Evolutionary conservation across 2,888 invertebrate species (phyloP).

Genomic region (Ceriagrion tenellum): DNA sequence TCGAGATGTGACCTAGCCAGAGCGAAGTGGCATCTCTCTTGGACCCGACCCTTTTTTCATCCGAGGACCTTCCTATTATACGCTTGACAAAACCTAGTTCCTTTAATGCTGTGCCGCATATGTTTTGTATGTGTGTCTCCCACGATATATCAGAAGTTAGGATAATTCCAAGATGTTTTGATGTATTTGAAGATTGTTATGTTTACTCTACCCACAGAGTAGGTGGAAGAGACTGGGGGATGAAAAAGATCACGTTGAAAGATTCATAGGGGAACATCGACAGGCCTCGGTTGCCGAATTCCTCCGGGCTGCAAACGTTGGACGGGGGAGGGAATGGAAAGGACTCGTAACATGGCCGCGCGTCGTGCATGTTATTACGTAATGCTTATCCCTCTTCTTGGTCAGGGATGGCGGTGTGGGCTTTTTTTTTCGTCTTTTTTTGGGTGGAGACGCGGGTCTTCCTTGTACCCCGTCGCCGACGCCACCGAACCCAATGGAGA

Average conservation of each 20-base stretch:
- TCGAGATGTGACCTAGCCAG: too few species aligned
- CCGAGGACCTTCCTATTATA: too few species aligned
- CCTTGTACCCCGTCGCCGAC: not conserved
- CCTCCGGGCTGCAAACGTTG: not conserved
- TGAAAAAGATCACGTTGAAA: not conserved
- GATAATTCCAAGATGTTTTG: too few species aligned
- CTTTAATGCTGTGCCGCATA: too few species aligned
- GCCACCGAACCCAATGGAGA: not conserved
- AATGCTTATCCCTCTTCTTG: not conserved
- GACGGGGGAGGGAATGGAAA: not conserved
- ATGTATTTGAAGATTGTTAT: too few species aligned
- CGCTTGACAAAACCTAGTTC: too few species aligned
- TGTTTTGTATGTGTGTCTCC: too few species aligned
- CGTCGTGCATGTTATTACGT: not conserved
- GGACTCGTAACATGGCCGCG: not conserved
- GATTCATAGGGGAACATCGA: not conserved
- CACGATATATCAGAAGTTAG: too few species aligned
- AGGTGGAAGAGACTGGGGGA: not conserved
- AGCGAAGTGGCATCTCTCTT: too few species aligned
- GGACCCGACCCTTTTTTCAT: too few species aligned
- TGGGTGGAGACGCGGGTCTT: constrained; percentile 7
- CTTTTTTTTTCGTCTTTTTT: not conserved
- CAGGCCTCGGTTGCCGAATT: not conserved
- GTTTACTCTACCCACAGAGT: too few species aligned
- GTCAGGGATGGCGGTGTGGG: not conserved